Percentiles rank a stretch among this genome's conserved stretches.
These are phyloP conservation scores for Arctopsyche grandis DNA, from an alignment of 1,140 invertebrate genomes.

Conservation along the genomic window DNA sequence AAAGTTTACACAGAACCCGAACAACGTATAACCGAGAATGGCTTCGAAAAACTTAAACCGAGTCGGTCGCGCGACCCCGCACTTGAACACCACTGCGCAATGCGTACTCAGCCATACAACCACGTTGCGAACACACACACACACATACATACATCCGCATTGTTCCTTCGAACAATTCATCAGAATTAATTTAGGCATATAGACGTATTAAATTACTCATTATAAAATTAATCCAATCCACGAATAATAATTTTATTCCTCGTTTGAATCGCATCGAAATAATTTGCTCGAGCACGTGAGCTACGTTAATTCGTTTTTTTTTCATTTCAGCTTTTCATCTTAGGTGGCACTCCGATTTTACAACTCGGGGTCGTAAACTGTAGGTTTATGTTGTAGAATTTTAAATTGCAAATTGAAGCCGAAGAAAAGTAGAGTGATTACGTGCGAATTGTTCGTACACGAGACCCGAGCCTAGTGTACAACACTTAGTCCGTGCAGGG, in stretches of 20 bases:
- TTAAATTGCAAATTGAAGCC: slow-evolving; percentile 27
- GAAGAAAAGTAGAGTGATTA: slow-evolving; percentile 17
- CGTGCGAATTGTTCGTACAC: slow-evolving; percentile 15
- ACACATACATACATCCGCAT: not conserved
- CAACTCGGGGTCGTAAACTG: slow-evolving; percentile 1
- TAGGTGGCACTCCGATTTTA: too few species aligned
- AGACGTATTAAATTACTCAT: slow-evolving; percentile 3
- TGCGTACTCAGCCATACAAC: not conserved
- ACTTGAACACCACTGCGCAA: slow-evolving; percentile 8
- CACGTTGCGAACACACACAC: not conserved
- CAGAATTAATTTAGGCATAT: not conserved
- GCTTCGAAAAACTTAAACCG: slow-evolving; percentile 34
- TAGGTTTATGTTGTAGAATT: not conserved
- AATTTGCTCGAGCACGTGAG: too few species aligned
- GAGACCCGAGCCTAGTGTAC: not conserved
- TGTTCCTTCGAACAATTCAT: not conserved
- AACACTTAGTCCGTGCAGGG: slow-evolving; percentile 17
- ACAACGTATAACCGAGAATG: slow-evolving; percentile 19
- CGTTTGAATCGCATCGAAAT: too few species aligned
- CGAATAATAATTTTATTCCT: not conserved
- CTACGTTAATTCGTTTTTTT: too few species aligned
- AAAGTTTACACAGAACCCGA: slow-evolving; percentile 32
- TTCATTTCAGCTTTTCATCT: too few species aligned
- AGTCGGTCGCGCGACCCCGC: not conserved
- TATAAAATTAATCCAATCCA: not conserved